Conservation (phyloP, 1,140 invertebrate genomes). For the Maniola jurtina region DNA sequence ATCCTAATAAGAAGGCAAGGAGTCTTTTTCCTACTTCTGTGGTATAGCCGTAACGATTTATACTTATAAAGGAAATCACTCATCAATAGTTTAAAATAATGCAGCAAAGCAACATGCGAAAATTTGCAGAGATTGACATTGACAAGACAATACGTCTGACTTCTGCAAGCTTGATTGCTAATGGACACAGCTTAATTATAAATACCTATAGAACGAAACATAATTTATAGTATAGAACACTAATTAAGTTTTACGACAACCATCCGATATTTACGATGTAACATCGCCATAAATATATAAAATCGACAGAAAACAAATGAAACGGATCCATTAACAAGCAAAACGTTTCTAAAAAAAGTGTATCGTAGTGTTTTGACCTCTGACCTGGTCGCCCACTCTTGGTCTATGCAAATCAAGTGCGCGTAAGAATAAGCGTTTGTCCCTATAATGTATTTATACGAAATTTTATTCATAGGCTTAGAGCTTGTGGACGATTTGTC, state of each 20-base stretch:
- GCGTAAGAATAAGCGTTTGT: neutral
- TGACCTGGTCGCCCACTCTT: constrained; percentile 17
- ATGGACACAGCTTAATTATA: too few relatives aligned
- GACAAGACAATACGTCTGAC: too few relatives aligned
- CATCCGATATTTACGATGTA: neutral
- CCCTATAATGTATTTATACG: neutral
- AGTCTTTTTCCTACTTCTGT: too few relatives aligned
- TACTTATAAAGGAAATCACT: too few relatives aligned
- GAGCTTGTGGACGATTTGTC: neutral
- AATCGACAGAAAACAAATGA: constrained; percentile 20
- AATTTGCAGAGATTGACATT: too few relatives aligned
- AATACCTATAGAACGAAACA: neutral
- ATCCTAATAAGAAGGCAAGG: too few relatives aligned
- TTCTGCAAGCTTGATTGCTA: too few relatives aligned
- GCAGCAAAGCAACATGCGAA: too few relatives aligned
- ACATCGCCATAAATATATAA: constrained; percentile 12
- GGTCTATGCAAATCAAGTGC: constrained; percentile 15
- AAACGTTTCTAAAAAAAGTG: constrained; percentile 21
- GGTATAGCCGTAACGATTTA: too few relatives aligned
- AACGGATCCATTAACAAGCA: constrained; percentile 13
- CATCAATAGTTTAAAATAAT: too few relatives aligned
- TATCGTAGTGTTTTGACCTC: constrained; percentile 12
- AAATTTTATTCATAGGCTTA: constrained; percentile 4
- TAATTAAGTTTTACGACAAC: constrained; percentile 12
- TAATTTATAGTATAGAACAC: constrained; percentile 4